Percentiles rank a stretch among this genome's conserved stretches.
Evolutionary conservation across 2,113 vertebrate species (phyloP).

Genomic region (Turdus rufiventris): DNA sequence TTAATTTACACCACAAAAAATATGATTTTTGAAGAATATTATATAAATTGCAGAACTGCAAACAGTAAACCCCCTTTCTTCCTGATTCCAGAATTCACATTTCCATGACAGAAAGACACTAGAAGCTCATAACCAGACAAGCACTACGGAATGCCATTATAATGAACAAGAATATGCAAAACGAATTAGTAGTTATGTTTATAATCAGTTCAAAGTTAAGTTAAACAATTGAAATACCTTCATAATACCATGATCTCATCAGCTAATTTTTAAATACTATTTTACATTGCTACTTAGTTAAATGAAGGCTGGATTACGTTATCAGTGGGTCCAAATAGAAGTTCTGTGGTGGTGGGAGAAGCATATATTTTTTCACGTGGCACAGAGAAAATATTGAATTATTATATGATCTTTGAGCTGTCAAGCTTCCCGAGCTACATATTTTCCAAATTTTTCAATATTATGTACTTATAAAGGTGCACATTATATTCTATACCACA

Average conservation of each 20-base stretch:
- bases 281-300: neutral
- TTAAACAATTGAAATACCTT: constrained; percentile 13
- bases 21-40: neutral
- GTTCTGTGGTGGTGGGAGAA: neutral
- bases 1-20: neutral
- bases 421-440: neutral
- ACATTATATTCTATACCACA: neutral
- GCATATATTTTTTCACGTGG: neutral
- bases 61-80: neutral
- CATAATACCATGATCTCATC: neutral
- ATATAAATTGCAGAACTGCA: neutral
- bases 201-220: constrained; percentile 34
- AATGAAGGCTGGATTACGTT: neutral
- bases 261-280: neutral
- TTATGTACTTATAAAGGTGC: neutral
- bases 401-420: neutral
- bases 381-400: neutral
- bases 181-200: constrained; percentile 33
- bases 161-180: constrained; percentile 52
- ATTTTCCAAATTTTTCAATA: neutral
- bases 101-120: neutral
- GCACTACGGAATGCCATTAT: neutral
- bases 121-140: neutral
- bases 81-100: neutral
- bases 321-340: neutral